Evolutionary conservation across 1,140 invertebrate species (phyloP), one percentile per base, ranked within the genome.

Genomic region (Mesaphorura yosii): DNA sequence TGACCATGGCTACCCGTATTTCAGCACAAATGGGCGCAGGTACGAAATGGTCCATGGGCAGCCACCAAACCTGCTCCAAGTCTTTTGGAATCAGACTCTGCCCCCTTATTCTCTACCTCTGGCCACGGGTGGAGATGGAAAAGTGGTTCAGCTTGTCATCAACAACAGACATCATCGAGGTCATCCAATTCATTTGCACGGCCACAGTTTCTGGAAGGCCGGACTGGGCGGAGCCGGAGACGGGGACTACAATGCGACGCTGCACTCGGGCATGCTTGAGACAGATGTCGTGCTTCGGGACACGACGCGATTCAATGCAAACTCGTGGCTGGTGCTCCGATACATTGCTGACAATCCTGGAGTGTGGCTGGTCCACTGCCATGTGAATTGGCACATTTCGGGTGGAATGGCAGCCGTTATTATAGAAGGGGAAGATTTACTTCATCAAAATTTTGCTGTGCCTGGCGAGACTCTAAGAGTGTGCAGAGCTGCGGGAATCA

Each of bases 341-440:
- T 51, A 40, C 28, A 10, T 3, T 12, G 19, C 48, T 3, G 48
- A 41, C n/a, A 51, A 51, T 20, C 48, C 48, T n/a, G 48, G 48
- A n/a, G 22, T 27, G 7, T 51, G 48, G 48, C 29, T 51, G 14
- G 39, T 51, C 22, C 48, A 51, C 25, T 51, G 44, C 25, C 44
- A 46, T 26, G 29, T 46, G 15, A 46, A 46, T 46, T 46, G 44
- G 44, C n/a, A n/a, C n/a, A n/a, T n/a, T n/a, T n/a, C n/a, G n/a
- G n/a, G n/a, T n/a, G n/a, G n/a, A n/a, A n/a, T n/a, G n/a, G n/a
- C n/a, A n/a, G n/a, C n/a, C n/a, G n/a, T n/a, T n/a, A n/a, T n/a
- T n/a, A n/a, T n/a, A n/a, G n/a, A n/a, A n/a, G n/a, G n/a, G n/a
- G n/a, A n/a, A n/a, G n/a, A n/a, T n/a, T n/a, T n/a, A n/a, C n/a